Base-by-base conservation (phyloP, 2,797 vertebrate genomes). In the Protosalanx chinensis region DNA sequence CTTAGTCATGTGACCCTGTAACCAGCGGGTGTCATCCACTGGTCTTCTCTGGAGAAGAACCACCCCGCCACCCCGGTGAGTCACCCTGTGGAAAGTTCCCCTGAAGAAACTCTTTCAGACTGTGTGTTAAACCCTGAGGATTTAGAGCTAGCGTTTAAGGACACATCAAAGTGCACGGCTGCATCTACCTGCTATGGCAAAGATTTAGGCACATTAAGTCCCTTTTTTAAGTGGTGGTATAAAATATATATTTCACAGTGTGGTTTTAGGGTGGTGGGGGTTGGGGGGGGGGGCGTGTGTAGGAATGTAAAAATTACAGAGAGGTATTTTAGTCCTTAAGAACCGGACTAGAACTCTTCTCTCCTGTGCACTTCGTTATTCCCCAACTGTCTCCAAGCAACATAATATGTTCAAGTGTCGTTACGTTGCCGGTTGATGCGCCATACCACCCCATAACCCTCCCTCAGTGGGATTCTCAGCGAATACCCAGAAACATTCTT, bases 11-110 rank as follows among this genome's bases (percentile, higher is more conserved):
- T 91, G 87, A 88, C 80, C 82, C 77, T 83, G 79, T 86, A 85
- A 86, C 91, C 92, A 92, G 90, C 91, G 90, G 91, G 90, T 92
- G 91, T 91, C 93, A 91, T 91, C 89, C 77, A 87, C 86, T 87
- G 84, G 69, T 84, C 82, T 76, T 32, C 85, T 88, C 86, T 88
- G 88, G 87, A 91, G 88, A 88, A 85, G 86, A 90, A 87, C 84
- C 85, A 88, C 83, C 87, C 85, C 85, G 88, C 49, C 61, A 73
- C 32, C 58, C 73, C 63, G 68, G 77, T 69, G 64, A 78, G 84
- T 77, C 64, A 58, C 83, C 84, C 84, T 82, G 85, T 90, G 89
- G 90, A 91, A 91, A 91, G 85, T 91, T 90, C 88, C 83, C 85
- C 85, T 87, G 76, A 84, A 76, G 7, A 86, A 88, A 91, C 88